phyloP scores from a whole-genome alignment of 2,113 vertebrate species.

The Microcebus ravelobensis region DNA sequence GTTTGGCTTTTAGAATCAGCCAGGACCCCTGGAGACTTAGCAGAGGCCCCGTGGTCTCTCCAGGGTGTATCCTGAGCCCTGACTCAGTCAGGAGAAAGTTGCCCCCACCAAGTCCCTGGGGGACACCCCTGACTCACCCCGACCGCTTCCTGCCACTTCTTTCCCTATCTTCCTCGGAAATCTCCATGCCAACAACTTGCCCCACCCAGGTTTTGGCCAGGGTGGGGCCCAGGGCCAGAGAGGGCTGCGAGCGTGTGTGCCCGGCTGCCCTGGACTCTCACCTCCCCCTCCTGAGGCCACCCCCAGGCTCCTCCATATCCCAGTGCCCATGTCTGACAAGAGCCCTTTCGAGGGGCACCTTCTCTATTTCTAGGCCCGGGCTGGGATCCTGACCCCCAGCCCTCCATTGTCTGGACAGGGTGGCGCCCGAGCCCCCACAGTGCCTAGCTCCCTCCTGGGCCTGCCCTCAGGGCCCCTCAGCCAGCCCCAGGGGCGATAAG shows the following conservation, averaged over 20 bases:
- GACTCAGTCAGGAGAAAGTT: slow-evolving; percentile 68
- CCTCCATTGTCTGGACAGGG: background rate
- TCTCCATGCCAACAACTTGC: slow-evolving; percentile 62
- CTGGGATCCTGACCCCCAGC: background rate
- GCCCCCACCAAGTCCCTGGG: background rate
- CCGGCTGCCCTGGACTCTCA: background rate
- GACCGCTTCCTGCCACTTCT: slow-evolving; percentile 74
- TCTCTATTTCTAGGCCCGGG: background rate
- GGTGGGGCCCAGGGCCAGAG: background rate
- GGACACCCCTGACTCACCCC: slow-evolving; percentile 74
- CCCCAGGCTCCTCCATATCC: background rate
- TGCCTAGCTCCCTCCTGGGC: too few species aligned
- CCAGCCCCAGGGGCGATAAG: background rate
- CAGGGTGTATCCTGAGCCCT: background rate
- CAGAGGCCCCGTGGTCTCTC: background rate
- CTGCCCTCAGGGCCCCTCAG: too few species aligned
- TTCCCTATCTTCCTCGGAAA: slow-evolving; percentile 61
- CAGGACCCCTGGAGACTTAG: background rate
- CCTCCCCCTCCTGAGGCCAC: background rate
- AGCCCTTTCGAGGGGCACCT: background rate
- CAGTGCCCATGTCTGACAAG: background rate
- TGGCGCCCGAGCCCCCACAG: background rate
- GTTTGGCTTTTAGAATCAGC: background rate
- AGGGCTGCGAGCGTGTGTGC: background rate
- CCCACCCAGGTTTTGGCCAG: slow-evolving; percentile 48